A percentile compares a stretch with the other conserved stretches of the same genome.
These are phyloP conservation scores for Cydia amplana DNA, from an alignment of 1,140 invertebrate genomes.

Conservation along the genomic window DNA sequence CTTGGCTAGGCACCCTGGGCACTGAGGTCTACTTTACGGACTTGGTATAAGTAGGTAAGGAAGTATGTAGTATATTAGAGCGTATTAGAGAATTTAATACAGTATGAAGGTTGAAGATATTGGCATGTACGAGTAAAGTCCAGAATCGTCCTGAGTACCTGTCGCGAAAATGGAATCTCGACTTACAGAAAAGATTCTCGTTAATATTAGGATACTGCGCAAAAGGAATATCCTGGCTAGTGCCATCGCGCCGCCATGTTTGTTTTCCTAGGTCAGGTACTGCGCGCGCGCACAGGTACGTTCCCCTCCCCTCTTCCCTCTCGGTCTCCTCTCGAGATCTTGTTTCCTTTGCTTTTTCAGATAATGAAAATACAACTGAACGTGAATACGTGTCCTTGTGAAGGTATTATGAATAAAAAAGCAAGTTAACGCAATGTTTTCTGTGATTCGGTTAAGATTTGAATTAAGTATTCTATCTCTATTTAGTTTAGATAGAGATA, in stretches of 20 bases:
- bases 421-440: not conserved
- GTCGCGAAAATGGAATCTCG: too few species aligned
- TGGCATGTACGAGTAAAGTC: too few species aligned
- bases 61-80: too few species aligned
- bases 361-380: conserved; percentile 69
- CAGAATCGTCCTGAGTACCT: too few species aligned
- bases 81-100: too few species aligned
- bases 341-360: conserved; percentile 69
- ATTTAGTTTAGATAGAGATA: too few species aligned
- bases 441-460: not conserved
- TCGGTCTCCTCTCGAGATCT: conserved; percentile 44
- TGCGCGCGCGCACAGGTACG: conserved; percentile 66
- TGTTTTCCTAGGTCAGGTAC: conserved; percentile 76
- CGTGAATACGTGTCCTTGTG: conserved; percentile 46
- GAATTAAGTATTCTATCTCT: too few species aligned
- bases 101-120: too few species aligned
- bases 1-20: too few species aligned
- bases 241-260: conserved; percentile 45
- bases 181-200: too few species aligned
- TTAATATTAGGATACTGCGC: not conserved
- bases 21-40: too few species aligned
- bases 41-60: too few species aligned
- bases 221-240: conserved; percentile 50
- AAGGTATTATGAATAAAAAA: not conserved
- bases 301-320: conserved; percentile 40